Conservation (phyloP, 2,888 invertebrate species). For the Panorpa germanica region DNA sequence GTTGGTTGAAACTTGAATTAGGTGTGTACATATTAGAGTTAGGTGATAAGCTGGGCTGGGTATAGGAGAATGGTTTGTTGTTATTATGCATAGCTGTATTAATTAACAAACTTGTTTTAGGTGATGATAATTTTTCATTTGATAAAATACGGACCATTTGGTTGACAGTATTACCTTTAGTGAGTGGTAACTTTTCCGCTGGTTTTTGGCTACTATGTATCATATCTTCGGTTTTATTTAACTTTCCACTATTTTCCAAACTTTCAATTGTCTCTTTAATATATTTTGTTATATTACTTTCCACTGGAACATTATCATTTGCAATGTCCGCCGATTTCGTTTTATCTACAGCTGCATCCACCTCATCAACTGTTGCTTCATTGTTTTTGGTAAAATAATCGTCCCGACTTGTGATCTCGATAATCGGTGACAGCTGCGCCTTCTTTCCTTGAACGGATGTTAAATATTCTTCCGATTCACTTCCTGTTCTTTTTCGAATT, state of each 20-base stretch:
- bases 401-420: constrained; percentile 53
- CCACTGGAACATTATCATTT: constrained; percentile 20
- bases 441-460: constrained; percentile 35
- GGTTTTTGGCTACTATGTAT: constrained; percentile 55
- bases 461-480: constrained; percentile 37
- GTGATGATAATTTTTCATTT: constrained; percentile 46
- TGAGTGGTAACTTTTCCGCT: constrained; percentile 44
- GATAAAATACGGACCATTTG: constrained; percentile 58
- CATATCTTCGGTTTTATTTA: constrained; percentile 32
- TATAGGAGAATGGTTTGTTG: constrained; percentile 69
- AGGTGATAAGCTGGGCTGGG: constrained; percentile 35
- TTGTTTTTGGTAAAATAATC: constrained; percentile 50
- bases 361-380: constrained; percentile 13
- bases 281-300: constrained; percentile 25
- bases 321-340: too few species aligned
- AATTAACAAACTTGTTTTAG: constrained; percentile 40
- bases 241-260: constrained; percentile 29
- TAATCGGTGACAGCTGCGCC: constrained; percentile 58
- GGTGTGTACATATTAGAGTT: constrained; percentile 27
- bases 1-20: constrained; percentile 25
- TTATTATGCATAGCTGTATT: constrained; percentile 42
- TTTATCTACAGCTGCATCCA: constrained; percentile 20
- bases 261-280: constrained; percentile 31
- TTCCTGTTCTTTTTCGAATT: constrained; percentile 36
- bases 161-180: constrained; percentile 54